phyloP scores from a whole-genome alignment of 2,113 vertebrate genomes.

The Calidris pugnax region DNA sequence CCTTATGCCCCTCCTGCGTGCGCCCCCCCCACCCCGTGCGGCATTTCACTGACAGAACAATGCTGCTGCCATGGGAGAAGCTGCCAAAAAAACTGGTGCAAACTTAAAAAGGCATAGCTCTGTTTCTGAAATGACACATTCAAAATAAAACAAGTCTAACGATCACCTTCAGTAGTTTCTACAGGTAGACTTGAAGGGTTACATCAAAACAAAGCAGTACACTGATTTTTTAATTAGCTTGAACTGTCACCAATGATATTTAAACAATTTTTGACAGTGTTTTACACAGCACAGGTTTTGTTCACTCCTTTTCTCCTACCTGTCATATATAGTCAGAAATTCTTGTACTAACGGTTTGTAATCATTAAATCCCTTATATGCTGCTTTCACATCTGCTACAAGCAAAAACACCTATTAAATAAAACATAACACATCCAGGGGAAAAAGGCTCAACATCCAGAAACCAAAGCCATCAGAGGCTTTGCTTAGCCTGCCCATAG shows the following conservation, averaged over 20 bases:
- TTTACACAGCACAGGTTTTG: background rate
- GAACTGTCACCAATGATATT: background rate
- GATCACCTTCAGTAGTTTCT: background rate
- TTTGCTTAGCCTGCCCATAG: background rate
- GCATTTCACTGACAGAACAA: background rate
- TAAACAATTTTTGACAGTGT: background rate
- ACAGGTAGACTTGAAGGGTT: background rate
- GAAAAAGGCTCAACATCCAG: background rate
- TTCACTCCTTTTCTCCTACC: background rate
- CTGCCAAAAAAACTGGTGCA: background rate
- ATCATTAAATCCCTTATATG: background rate
- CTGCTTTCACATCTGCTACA: background rate
- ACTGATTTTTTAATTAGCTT: background rate
- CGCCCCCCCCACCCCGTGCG: background rate
- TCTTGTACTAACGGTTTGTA: background rate
- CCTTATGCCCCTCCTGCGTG: background rate
- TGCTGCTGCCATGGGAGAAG: background rate
- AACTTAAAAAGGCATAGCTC: background rate
- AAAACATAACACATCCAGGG: background rate
- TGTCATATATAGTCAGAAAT: background rate
- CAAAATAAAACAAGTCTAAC: slow-evolving; percentile 10
- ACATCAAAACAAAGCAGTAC: slow-evolving; percentile 31
- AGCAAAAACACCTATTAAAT: background rate
- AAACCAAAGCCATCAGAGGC: background rate
- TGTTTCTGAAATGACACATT: background rate